Base-by-base conservation (phyloP, 1,140 invertebrate genomes). In the Drosophila tristis region DNA sequence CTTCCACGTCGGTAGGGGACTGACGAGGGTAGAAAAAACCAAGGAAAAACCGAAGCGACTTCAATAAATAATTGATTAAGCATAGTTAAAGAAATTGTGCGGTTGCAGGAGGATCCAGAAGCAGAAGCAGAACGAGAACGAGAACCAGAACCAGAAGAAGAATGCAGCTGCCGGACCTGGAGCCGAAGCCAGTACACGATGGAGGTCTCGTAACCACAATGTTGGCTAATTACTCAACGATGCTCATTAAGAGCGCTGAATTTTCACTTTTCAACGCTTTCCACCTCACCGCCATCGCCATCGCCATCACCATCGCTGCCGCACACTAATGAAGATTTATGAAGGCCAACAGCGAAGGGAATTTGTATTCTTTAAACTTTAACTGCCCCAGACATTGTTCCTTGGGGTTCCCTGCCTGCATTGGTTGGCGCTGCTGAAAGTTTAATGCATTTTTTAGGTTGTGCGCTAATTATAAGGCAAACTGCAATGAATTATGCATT, bases 181-280 rank as follows among this genome's bases (percentile, higher is more conserved):
- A 16, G 15, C 20, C 23, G 20, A 0, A 31, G 6, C 9, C 5
- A 7, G 16, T 48, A n/a, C 35, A 15, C 15, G 71, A 53, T 51
- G 49, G 77, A 47, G 55, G 63, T 70, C 51, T 70, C 48, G 61
- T 53, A 67, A 75, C 73, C 84, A 87, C 82, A 87, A 87, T 87
- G 84, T 82, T 86, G 82, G 82, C 82, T 86, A 86, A 86, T 86
- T 86, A 86, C 82, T 86, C 84, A 87, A 82, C 82, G 74, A 64
- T 82, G 82, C 82, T 86, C 82, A 86, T 86, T 86, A 87, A 89
- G 82, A 74, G 75, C 78, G 78, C 74, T 86, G 84, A 80, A 87
- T 86, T 86, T 86, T 86, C 82, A 86, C 82, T 86, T 86, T 86
- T 86, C 82, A 86, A 87, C 78, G 84, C 82, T 78, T 78, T 78